Percentiles rank a stretch among this genome's conserved stretches.
Conservation (phyloP, 2,113 vertebrate genomes). For the Odocoileus virginianus region DNA sequence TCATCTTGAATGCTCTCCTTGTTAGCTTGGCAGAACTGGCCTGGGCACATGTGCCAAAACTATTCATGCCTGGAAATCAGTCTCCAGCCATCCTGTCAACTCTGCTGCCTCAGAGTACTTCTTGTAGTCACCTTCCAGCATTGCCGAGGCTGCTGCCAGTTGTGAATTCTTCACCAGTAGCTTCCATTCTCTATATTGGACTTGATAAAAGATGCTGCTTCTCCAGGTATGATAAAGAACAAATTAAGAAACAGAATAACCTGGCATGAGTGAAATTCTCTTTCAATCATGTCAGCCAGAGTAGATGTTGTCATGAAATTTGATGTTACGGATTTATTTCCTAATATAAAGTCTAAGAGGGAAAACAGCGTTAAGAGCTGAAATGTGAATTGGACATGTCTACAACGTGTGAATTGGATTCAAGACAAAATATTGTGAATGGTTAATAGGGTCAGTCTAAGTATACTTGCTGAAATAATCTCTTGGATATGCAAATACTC, state of each 20-base stretch:
- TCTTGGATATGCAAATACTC: conserved; percentile 77
- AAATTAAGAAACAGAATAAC: conserved; percentile 68
- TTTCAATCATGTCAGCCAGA: conserved; percentile 71
- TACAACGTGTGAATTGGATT: conserved; percentile 76
- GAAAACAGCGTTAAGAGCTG: conserved; percentile 60
- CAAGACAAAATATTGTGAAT: conserved; percentile 78
- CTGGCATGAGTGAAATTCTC: conserved; percentile 56
- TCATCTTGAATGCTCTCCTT: background rate
- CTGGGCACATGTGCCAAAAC: background rate
- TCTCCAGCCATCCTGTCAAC: background rate
- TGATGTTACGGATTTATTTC: conserved; percentile 75
- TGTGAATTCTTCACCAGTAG: background rate
- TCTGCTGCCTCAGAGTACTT: background rate
- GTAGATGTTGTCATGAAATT: conserved; percentile 71
- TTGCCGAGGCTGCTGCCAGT: background rate
- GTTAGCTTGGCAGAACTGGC: background rate
- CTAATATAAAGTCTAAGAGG: conserved; percentile 65
- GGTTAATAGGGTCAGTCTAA: conserved; percentile 77
- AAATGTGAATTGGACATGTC: conserved; percentile 73
- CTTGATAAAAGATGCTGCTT: conserved; percentile 29
- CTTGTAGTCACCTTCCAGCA: background rate
- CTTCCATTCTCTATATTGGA: background rate
- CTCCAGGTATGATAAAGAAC: conserved; percentile 53
- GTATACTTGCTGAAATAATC: conserved; percentile 75
- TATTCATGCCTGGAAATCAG: background rate